Conservation (phyloP, 2,113 vertebrate genomes). For the Acanthisitta chloris region DNA sequence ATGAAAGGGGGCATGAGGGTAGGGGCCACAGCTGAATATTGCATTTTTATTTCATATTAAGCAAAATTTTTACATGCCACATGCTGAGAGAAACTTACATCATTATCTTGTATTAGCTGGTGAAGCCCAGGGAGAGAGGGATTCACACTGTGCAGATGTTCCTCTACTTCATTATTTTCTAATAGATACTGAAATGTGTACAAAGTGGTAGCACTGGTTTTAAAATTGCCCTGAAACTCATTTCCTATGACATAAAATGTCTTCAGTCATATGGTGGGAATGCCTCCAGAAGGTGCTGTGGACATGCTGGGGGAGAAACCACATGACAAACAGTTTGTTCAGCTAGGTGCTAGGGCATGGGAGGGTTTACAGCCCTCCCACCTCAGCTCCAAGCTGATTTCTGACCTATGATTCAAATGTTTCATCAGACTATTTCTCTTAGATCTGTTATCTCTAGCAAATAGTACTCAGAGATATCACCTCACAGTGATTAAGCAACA, state of each 20-base stretch:
- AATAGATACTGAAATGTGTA: not conserved
- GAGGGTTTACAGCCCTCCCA: not conserved
- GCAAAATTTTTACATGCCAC: not conserved
- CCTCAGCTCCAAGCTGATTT: not conserved
- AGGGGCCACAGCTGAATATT: not conserved
- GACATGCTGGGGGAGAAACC: rapidly evolving
- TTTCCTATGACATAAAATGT: not conserved
- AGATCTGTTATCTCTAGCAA: conserved; percentile 50
- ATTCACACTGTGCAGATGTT: not conserved
- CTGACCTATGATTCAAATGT: not conserved
- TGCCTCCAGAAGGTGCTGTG: not conserved
- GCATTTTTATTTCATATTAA: not conserved
- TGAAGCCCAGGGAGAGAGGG: not conserved
- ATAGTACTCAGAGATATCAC: not conserved
- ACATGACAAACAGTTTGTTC: not conserved
- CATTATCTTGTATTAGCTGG: not conserved
- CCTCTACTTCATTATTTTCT: not conserved
- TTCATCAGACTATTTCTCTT: conserved; percentile 31
- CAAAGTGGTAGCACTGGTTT: not conserved
- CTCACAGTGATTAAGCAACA: not conserved
- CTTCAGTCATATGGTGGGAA: not conserved
- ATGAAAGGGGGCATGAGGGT: not conserved
- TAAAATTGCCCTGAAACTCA: not conserved
- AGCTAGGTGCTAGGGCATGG: not conserved
- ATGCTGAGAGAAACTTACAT: not conserved